Conservation (phyloP, 2,797 vertebrate genomes). For the Nannoperca obscura region DNA sequence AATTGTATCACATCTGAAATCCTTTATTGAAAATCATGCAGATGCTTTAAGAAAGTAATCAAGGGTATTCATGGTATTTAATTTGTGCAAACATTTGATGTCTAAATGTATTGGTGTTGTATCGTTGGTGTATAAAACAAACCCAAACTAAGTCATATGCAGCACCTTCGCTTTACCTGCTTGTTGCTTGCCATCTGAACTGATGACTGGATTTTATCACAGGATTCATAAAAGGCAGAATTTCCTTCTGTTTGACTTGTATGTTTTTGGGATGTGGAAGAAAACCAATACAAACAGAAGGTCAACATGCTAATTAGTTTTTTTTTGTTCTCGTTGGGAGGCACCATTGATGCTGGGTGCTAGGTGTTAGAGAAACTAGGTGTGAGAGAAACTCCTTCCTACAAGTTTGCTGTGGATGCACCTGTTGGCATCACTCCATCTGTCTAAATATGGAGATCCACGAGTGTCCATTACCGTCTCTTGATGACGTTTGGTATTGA, state of each 20-base stretch:
- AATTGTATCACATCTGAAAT: constrained; percentile 7
- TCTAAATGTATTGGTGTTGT: background rate
- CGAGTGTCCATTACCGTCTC: constrained; percentile 52
- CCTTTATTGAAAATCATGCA: background rate
- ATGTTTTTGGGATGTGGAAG: background rate
- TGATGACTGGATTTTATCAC: constrained; percentile 1
- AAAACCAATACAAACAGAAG: constrained; percentile 12
- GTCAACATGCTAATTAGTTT: constrained; percentile 1
- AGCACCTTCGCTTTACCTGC: background rate
- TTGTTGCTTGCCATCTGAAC: background rate
- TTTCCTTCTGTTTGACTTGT: background rate
- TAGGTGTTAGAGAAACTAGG: too few relatives aligned
- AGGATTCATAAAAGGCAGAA: background rate
- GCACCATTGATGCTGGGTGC: background rate
- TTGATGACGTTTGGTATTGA: constrained; percentile 56
- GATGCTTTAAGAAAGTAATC: background rate
- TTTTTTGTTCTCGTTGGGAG: constrained; percentile 2
- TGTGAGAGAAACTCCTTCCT: too few relatives aligned
- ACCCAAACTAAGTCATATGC: background rate
- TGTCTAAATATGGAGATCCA: constrained; percentile 58
- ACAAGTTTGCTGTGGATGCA: constrained; percentile 24
- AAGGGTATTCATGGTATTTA: background rate
- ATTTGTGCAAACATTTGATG: background rate
- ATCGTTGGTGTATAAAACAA: background rate
- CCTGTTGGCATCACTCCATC: constrained; percentile 42